Conservation (phyloP, 2,888 invertebrate genomes). For the Cephus spinipes region DNA sequence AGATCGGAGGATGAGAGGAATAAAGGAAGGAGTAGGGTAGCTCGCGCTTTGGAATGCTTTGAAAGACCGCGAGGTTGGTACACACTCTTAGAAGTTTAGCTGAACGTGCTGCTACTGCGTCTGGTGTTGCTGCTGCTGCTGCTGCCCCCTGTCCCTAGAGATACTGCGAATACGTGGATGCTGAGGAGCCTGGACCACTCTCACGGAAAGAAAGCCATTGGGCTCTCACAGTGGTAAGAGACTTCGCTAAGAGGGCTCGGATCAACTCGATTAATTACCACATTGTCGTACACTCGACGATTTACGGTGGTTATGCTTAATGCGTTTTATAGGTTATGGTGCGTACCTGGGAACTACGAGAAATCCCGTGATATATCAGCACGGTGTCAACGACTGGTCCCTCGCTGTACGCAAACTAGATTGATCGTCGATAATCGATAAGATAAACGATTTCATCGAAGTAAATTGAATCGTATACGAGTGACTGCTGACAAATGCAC, state of each 20-base stretch:
- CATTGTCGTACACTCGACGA: constrained; percentile 57
- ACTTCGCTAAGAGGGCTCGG: constrained; percentile 24
- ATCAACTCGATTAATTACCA: constrained; percentile 65
- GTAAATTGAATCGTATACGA: not conserved
- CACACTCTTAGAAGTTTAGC: constrained; percentile 43
- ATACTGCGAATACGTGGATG: constrained; percentile 44
- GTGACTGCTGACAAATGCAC: constrained; percentile 2
- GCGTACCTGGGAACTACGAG: not conserved
- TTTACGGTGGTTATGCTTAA: not conserved
- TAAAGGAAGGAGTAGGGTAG: constrained; percentile 47
- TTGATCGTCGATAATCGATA: not conserved
- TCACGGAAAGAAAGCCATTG: not conserved
- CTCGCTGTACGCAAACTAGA: not conserved
- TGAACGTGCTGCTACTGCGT: constrained; percentile 44
- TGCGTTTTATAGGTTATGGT: not conserved
- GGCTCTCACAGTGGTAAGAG: constrained; percentile 21
- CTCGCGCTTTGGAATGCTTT: constrained; percentile 65
- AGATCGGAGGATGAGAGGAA: constrained; percentile 36
- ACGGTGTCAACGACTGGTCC: not conserved
- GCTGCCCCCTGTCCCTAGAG: not conserved
- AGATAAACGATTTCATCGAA: constrained; percentile 1
- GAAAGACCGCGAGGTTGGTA: constrained; percentile 61
- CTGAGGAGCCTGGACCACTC: constrained; percentile 42
- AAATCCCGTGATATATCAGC: not conserved
- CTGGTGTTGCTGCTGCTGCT: not conserved